Conservation (phyloP, 1,140 invertebrate genomes). For the Goniozus legneri region DNA sequence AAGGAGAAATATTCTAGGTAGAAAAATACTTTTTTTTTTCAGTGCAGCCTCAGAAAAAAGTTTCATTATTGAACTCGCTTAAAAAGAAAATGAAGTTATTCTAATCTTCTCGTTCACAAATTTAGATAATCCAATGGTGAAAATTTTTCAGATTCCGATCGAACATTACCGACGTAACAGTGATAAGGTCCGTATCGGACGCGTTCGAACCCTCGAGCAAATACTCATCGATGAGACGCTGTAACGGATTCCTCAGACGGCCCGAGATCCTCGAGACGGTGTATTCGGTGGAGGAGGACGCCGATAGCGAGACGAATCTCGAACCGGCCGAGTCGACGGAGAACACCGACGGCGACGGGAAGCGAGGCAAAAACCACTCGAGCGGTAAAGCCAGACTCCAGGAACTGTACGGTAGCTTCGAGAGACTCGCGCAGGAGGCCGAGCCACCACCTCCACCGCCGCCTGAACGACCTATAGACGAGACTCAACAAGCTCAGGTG, state of each 20-base stretch:
- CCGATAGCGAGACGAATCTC: conserved; percentile 62
- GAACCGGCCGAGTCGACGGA: conserved; percentile 47
- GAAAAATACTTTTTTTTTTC: too few species aligned
- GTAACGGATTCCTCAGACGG: conserved; percentile 70
- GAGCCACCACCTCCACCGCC: conserved; percentile 30
- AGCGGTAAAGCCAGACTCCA: conserved; percentile 42
- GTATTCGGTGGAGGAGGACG: conserved; percentile 80
- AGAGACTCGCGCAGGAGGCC: conserved; percentile 45
- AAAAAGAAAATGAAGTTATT: conserved; percentile 4
- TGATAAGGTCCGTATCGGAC: conserved; percentile 75
- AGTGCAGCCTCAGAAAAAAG: too few species aligned
- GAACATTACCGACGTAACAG: conserved; percentile 60
- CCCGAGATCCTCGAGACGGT: conserved; percentile 82
- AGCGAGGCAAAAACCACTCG: conserved; percentile 29
- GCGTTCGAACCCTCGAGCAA: conserved; percentile 75
- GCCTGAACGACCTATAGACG: conserved; percentile 41
- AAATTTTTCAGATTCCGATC: conserved; percentile 45
- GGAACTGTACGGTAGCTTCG: conserved; percentile 52
- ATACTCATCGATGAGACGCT: conserved; percentile 65
- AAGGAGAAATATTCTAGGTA: too few species aligned
- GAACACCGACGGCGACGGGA: conserved; percentile 39
- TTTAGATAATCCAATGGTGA: background rate
- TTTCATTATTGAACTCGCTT: too few species aligned
- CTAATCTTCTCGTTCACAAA: background rate
- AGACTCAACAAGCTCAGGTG: conserved; percentile 50